A percentile compares a stretch with the other conserved stretches of the same genome.
Evolutionary conservation across 2,888 invertebrate species (phyloP).

Genomic region (Yponomeuta evonymella): DNA sequence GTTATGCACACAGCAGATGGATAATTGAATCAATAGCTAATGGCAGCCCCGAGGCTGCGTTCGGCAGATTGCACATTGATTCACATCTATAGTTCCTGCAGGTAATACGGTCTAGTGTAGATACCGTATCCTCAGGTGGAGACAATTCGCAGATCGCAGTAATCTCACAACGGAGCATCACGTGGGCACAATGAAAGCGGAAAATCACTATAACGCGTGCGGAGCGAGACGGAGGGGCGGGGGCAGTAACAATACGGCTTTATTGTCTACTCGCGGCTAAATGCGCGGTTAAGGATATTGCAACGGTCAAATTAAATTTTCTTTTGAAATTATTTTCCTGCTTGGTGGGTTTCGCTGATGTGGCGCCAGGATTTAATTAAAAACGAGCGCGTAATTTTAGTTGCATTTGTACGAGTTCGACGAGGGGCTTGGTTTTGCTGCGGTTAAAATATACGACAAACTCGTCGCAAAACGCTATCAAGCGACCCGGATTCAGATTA

Average conservation of each 20-base stretch:
- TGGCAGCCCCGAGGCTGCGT: too few relatives aligned
- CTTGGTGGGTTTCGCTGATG: background rate
- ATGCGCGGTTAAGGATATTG: conserved; percentile 6
- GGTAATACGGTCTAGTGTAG: too few relatives aligned
- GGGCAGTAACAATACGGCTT: conserved; percentile 9
- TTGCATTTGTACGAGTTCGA: background rate
- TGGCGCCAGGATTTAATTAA: background rate
- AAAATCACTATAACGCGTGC: conserved; percentile 12
- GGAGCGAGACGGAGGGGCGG: background rate
- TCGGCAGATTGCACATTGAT: too few relatives aligned
- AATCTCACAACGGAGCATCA: conserved; percentile 4
- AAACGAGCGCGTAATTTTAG: background rate
- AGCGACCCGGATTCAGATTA: background rate
- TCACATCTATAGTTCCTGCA: too few relatives aligned
- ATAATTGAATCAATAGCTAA: background rate
- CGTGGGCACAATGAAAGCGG: conserved; percentile 8
- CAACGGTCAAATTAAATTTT: conserved; percentile 4
- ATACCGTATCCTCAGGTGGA: too few relatives aligned
- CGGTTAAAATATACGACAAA: background rate
- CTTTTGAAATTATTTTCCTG: conserved; percentile 5
- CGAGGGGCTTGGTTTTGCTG: background rate
- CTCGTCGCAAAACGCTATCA: background rate
- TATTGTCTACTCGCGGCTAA: conserved; percentile 5
- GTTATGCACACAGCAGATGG: background rate
- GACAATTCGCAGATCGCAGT: too few relatives aligned